phyloP scores from a whole-genome alignment of 2,888 invertebrate species.

The Eristalis arbustorum region DNA sequence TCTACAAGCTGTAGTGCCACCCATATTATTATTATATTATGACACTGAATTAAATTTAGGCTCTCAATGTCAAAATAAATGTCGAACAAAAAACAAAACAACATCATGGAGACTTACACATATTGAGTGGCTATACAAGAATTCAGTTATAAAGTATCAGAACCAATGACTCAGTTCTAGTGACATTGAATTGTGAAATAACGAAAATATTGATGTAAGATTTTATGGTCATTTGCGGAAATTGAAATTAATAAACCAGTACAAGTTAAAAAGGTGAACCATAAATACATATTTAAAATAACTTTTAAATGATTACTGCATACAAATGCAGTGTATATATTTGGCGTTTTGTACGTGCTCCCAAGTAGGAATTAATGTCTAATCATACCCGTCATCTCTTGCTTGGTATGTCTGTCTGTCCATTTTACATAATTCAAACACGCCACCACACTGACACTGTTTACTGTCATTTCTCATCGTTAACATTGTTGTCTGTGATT shows the following conservation, averaged over 20 bases:
- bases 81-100: background rate
- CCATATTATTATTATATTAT: too few relatives aligned
- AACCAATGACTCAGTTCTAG: too few relatives aligned
- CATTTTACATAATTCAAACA: conserved; percentile 2
- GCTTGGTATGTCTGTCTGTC: background rate
- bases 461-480: conserved; percentile 13
- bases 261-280: too few relatives aligned
- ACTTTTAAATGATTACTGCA: background rate
- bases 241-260: too few relatives aligned
- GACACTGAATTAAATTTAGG: background rate
- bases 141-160: too few relatives aligned
- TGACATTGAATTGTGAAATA: too few relatives aligned
- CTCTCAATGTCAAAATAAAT: background rate
- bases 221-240: too few relatives aligned
- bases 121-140: background rate
- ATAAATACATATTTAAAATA: background rate
- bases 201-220: too few relatives aligned
- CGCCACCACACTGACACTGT: background rate
- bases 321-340: background rate
- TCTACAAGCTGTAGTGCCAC: too few relatives aligned
- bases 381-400: conserved; percentile 11
- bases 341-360: conserved; percentile 1
- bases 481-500: background rate
- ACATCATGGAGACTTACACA: background rate
- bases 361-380: conserved; percentile 14